phyloP scores from a whole-genome alignment of 1,140 invertebrate species.

The Cydia strobilella region DNA sequence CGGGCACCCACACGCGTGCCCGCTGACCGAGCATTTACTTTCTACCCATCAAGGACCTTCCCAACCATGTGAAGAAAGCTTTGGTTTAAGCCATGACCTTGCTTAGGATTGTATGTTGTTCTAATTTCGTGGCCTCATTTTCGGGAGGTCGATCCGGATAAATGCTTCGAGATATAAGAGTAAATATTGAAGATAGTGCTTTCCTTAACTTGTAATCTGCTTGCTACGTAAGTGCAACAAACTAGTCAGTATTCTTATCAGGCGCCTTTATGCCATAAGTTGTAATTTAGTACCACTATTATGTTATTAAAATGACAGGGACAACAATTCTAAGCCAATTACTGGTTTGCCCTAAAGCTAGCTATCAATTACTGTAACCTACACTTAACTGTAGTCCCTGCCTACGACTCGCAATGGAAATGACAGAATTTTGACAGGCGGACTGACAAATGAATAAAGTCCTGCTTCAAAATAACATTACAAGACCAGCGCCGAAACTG shows the following conservation, averaged over 20 bases:
- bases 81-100: slow-evolving; percentile 18
- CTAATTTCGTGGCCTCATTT: slow-evolving; percentile 19
- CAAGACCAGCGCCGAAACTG: neutral
- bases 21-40: slow-evolving; percentile 70
- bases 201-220: neutral
- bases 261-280: neutral
- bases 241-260: neutral
- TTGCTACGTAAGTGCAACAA: neutral
- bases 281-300: neutral
- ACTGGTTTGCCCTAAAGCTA: neutral
- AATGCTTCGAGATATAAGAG: neutral
- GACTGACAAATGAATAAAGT: slow-evolving; percentile 18
- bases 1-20: slow-evolving; percentile 48
- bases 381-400: slow-evolving; percentile 19
- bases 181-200: neutral
- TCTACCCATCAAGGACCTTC: slow-evolving; percentile 74
- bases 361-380: slow-evolving; percentile 20
- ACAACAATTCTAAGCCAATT: neutral
- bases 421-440: slow-evolving; percentile 13
- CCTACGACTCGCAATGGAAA: slow-evolving; percentile 6
- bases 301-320: neutral
- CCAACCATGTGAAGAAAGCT: slow-evolving; percentile 25
- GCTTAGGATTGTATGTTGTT: slow-evolving; percentile 19
- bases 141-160: neutral
- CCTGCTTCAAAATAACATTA: slow-evolving; percentile 12